Base-by-base conservation (phyloP, 2,888 invertebrate genomes). In the Aplocera efformata region DNA sequence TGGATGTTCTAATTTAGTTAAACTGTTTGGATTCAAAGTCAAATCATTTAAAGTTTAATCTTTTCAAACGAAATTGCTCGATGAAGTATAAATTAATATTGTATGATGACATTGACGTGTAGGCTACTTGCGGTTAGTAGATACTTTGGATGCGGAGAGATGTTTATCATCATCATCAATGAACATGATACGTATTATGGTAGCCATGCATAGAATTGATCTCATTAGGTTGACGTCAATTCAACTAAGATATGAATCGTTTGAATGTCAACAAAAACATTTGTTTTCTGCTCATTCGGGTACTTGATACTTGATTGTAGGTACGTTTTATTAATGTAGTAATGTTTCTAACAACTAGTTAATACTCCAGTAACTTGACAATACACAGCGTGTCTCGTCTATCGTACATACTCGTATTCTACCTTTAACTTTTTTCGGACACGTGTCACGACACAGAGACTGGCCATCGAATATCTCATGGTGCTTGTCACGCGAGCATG, bases 161-260 rank as follows among this genome's bases (percentile, higher is more conserved):
- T 46, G 33, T 28, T 36, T 46, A 37, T 46, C 36, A 29, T 35
- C n/a, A 34, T 46, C 36, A 29, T 35, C n/a, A 25, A 33, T 28
- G 20, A 36, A 42, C 39, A 32, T 35, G 30, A 42, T 40, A 42
- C 25, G 29, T 40, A 24, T 32, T 39, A 26, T 33, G 63, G 72
- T 56, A 73, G 73, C 70, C 66, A 65, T 65, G 68, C 66, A 17
- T 17, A 17, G 13, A 2, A 17, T 68, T 71, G 39, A 65, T 67
- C 55, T 63, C 75, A 79, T 54, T 79, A 76, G 50, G 20, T 62
- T 59, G 64, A 60, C 56, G 62, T 60, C 56, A 48, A 53, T 48
- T 58, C 51, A 51, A 53, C 57, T 60, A 51, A 40, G 42, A 39
- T 32, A 8, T 20, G 7, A 25, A 30, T 11, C 44, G 37, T 49